phyloP scores from a whole-genome alignment of 2,113 vertebrate genomes.

The Tyrannus savana region DNA sequence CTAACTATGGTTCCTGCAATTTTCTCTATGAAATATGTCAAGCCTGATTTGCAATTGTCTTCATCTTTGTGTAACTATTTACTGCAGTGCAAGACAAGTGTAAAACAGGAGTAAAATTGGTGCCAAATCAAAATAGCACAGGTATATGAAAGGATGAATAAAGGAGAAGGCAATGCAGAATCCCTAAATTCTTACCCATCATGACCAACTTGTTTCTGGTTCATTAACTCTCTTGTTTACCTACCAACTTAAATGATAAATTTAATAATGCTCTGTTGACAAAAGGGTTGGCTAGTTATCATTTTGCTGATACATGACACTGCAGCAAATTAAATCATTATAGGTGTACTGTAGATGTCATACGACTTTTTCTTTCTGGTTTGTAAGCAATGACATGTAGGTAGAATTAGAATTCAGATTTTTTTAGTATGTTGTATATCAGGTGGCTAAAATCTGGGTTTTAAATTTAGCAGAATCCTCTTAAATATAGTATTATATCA shows the following conservation, averaged over 20 bases:
- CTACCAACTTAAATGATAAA: conserved; percentile 18
- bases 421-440: neutral
- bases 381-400: neutral
- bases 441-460: neutral
- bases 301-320: conserved; percentile 20
- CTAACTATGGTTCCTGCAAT: neutral
- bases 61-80: conserved; percentile 41
- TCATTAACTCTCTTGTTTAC: conserved; percentile 59
- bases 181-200: conserved; percentile 10
- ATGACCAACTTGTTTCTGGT: neutral
- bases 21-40: neutral
- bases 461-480: neutral
- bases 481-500: neutral
- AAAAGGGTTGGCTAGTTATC: conserved; percentile 12
- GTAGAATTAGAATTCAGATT: neutral
- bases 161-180: neutral
- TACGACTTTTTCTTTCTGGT: neutral
- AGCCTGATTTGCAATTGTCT: conserved; percentile 26
- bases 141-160: neutral
- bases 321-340: conserved; percentile 24
- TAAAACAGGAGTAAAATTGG: neutral
- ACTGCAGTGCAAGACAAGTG: neutral
- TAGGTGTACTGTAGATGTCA: neutral
- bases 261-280: conserved; percentile 42
- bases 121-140: conserved; percentile 1